phyloP scores from a whole-genome alignment of 2,888 invertebrate species.

The Muscina levida region DNA sequence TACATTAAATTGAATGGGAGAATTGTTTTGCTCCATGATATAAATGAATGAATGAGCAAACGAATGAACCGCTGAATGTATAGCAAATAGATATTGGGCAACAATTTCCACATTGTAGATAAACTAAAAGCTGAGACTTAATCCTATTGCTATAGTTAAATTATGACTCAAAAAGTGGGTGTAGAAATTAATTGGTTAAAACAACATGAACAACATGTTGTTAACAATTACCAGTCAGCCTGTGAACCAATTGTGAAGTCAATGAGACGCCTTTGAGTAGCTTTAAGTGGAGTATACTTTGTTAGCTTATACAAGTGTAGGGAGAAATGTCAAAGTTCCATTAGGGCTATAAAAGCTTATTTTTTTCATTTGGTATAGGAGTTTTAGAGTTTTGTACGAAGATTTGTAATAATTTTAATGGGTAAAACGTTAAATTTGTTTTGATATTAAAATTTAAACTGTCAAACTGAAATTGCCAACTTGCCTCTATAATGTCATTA shows the following conservation, averaged over 20 bases:
- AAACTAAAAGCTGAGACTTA: not conserved
- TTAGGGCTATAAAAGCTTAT: too few relatives aligned
- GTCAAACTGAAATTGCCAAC: too few relatives aligned
- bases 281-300: not conserved
- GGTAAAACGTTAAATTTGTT: too few relatives aligned
- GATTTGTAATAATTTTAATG: too few relatives aligned
- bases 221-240: conserved; percentile 14
- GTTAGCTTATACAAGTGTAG: not conserved
- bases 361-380: not conserved
- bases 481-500: too few relatives aligned
- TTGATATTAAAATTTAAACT: too few relatives aligned
- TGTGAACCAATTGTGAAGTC: not conserved
- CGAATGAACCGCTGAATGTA: conserved; percentile 8
- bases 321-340: conserved; percentile 1
- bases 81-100: not conserved
- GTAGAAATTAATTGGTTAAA: conserved; percentile 53
- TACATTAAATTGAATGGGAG: not conserved
- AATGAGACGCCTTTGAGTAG: conserved; percentile 8
- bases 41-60: not conserved
- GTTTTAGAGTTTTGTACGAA: too few relatives aligned
- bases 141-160: too few relatives aligned
- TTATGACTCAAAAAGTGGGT: conserved; percentile 59
- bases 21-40: conserved; percentile 4
- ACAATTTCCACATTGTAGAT: not conserved
- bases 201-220: conserved; percentile 39